These are phyloP conservation scores for Lampropteryx suffumata DNA, from an alignment of 2,888 invertebrate genomes.

Conservation along the genomic window DNA sequence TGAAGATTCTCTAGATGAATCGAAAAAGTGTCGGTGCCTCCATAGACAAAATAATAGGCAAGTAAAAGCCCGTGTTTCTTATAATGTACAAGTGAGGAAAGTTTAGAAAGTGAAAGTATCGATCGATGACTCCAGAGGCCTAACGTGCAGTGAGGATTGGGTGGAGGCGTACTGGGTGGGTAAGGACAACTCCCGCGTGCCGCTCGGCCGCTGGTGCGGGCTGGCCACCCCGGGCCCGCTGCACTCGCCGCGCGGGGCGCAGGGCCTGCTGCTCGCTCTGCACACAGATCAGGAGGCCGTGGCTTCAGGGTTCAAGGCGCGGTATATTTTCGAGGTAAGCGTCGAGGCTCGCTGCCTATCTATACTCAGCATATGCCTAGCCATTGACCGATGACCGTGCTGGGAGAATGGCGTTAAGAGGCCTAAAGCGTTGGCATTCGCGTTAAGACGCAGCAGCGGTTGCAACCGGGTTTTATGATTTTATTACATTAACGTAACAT, in stretches of 20 bases:
- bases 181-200: constrained; percentile 90
- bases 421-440: too few relatives aligned
- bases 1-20: too few relatives aligned
- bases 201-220: constrained; percentile 96
- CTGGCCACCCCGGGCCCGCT: constrained; percentile 96
- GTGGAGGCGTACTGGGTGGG: constrained; percentile 96
- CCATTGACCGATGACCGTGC: too few relatives aligned
- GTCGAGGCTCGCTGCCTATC: neutral
- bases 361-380: too few relatives aligned
- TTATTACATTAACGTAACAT: too few relatives aligned
- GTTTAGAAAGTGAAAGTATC: constrained; percentile 2
- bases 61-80: too few relatives aligned
- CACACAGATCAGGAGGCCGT: constrained; percentile 94
- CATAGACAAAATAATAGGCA: too few relatives aligned
- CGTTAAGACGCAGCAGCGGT: too few relatives aligned
- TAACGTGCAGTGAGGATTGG: constrained; percentile 96
- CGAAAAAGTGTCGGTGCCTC: too few relatives aligned
- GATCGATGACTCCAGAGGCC: constrained; percentile 72
- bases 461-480: too few relatives aligned
- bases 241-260: constrained; percentile 94
- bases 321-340: constrained; percentile 92
- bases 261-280: constrained; percentile 93
- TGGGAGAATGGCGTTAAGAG: too few relatives aligned
- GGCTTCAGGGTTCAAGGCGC: constrained; percentile 97
- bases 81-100: too few relatives aligned